phyloP scores from a whole-genome alignment of 2,888 invertebrate species.

The Nymphalis c-album region DNA sequence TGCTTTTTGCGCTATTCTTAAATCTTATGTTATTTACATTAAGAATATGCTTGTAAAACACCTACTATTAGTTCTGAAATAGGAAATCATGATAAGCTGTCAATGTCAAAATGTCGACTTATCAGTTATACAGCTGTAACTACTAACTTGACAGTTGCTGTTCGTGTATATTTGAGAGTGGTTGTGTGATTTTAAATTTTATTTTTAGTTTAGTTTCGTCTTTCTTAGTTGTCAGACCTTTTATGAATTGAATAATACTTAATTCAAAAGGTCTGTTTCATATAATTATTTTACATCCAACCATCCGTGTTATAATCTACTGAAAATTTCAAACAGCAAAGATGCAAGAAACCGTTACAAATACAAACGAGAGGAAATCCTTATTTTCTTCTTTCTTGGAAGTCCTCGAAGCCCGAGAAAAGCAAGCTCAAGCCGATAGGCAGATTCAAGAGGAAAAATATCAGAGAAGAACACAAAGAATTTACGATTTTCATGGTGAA shows the following conservation, averaged over 20 bases:
- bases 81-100: not conserved
- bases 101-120: not conserved
- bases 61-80: too few relatives aligned
- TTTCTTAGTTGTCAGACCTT: conserved; percentile 39
- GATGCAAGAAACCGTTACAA: conserved; percentile 80
- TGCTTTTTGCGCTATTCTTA: too few relatives aligned
- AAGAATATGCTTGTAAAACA: too few relatives aligned
- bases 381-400: conserved; percentile 72
- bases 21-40: too few relatives aligned
- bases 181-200: conserved; percentile 63
- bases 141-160: conserved; percentile 58
- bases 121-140: not conserved
- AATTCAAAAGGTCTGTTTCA: not conserved
- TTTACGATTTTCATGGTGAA: conserved; percentile 75
- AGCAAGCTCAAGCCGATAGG: conserved; percentile 64
- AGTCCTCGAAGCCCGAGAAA: conserved; percentile 66
- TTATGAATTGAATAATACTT: conserved; percentile 21
- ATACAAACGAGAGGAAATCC: conserved; percentile 69
- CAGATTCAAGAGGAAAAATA: conserved; percentile 74
- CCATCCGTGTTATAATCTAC: conserved; percentile 8
- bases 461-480: conserved; percentile 68
- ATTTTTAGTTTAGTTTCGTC: conserved; percentile 51
- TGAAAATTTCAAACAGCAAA: conserved; percentile 35
- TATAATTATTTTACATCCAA: not conserved
- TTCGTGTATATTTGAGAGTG: conserved; percentile 48